A percentile compares a stretch with the other conserved stretches of the same genome.
Conservation (phyloP, 1,140 invertebrate species). For the Trichomalopsis sarcophagae region DNA sequence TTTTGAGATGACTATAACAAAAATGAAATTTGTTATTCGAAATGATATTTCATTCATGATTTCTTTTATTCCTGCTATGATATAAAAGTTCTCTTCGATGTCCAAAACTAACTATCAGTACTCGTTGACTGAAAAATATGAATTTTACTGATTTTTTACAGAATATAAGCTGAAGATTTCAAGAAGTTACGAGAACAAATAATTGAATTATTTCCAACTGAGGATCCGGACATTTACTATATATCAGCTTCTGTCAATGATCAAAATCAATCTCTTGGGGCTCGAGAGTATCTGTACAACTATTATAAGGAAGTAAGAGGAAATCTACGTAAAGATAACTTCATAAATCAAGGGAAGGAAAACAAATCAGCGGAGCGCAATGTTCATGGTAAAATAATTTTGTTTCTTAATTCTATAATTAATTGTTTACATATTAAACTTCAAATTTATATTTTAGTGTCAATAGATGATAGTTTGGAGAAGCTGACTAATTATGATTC, state of each 20-base stretch:
- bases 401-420: neutral
- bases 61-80: too few species aligned
- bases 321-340: neutral
- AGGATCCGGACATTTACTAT: constrained; percentile 1
- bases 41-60: too few species aligned
- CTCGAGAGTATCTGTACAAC: neutral
- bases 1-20: too few species aligned
- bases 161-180: neutral
- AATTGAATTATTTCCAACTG: neutral
- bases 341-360: neutral
- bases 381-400: neutral
- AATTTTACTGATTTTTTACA: neutral
- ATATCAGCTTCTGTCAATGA: neutral
- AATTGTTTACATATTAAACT: too few species aligned
- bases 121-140: too few species aligned
- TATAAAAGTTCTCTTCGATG: too few species aligned
- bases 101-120: too few species aligned
- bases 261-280: neutral
- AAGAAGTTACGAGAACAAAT: neutral
- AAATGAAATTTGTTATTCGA: too few species aligned
- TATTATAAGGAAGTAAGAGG: neutral
- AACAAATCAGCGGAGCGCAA: neutral
- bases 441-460: neutral
- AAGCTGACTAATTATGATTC: too few species aligned
- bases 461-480: too few species aligned